Percentiles rank a stretch among this genome's conserved stretches.
These are phyloP conservation scores for Pecten maximus DNA, from an alignment of 2,888 invertebrate genomes.

Conservation along the genomic window DNA sequence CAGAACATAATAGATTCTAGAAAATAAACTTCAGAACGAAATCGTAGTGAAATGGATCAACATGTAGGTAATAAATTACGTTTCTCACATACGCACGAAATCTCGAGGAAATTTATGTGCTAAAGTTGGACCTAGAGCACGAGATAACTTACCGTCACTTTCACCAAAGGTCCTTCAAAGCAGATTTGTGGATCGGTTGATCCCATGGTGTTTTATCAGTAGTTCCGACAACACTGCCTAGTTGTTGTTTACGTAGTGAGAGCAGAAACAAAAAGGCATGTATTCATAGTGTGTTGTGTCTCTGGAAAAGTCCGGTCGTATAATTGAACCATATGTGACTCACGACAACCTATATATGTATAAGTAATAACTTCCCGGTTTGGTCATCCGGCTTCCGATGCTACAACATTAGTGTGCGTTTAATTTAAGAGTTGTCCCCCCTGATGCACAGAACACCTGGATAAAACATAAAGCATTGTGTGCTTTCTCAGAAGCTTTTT, in stretches of 20 bases:
- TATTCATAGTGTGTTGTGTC: background rate
- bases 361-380: slow-evolving; percentile 6
- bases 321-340: background rate
- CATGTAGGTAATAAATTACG: background rate
- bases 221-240: background rate
- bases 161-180: background rate
- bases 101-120: background rate
- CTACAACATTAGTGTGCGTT: background rate
- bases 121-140: background rate
- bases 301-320: background rate
- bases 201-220: background rate
- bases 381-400: background rate
- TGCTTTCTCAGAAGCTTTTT: too few species aligned
- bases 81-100: background rate
- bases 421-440: slow-evolving; percentile 1
- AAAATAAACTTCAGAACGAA: background rate
- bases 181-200: background rate
- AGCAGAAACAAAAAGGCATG: background rate
- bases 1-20: too few species aligned
- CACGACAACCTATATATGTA: background rate
- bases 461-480: background rate
- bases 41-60: background rate
- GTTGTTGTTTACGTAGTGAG: background rate
- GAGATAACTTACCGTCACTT: background rate
- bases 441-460: background rate